phyloP scores from a whole-genome alignment of 2,888 invertebrate genomes.

The Noctua janthe region DNA sequence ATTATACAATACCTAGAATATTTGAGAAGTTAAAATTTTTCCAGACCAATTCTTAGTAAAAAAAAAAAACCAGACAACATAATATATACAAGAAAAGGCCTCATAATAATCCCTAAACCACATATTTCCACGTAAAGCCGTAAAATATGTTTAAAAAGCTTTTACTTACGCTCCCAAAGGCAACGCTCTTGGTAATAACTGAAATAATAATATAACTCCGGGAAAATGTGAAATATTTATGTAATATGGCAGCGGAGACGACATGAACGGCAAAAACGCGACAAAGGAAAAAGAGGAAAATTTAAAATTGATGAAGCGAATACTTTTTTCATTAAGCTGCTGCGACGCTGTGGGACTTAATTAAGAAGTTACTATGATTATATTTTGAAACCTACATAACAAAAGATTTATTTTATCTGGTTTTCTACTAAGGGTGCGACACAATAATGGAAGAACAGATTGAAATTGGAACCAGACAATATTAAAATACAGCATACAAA shows the following conservation, averaged over 20 bases:
- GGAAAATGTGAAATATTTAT: constrained; percentile 44
- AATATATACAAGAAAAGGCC: not conserved
- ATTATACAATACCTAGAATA: not conserved
- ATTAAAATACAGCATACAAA: not conserved
- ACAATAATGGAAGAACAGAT: not conserved
- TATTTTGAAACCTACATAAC: not conserved
- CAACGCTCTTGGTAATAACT: constrained; percentile 18
- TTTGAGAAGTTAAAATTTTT: not conserved
- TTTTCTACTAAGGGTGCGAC: constrained; percentile 4
- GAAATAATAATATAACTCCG: constrained; percentile 38
- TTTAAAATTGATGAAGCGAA: constrained; percentile 36
- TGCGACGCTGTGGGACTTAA: constrained; percentile 11
- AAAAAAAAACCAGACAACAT: not conserved
- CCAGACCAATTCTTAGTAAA: not conserved
- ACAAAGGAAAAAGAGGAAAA: constrained; percentile 8
- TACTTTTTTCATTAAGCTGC: constrained; percentile 39
- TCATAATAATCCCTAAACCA: not conserved
- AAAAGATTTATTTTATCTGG: not conserved
- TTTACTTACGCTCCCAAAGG: constrained; percentile 22
- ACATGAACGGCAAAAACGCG: constrained; percentile 34
- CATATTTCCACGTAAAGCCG: constrained; percentile 1
- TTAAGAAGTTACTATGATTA: constrained; percentile 1
- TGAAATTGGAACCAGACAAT: constrained; percentile 1
- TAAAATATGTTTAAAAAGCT: constrained; percentile 30
- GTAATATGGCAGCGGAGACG: constrained; percentile 20